Base-by-base conservation (phyloP, 2,797 vertebrate species). In the Setipinna tenuifilis region DNA sequence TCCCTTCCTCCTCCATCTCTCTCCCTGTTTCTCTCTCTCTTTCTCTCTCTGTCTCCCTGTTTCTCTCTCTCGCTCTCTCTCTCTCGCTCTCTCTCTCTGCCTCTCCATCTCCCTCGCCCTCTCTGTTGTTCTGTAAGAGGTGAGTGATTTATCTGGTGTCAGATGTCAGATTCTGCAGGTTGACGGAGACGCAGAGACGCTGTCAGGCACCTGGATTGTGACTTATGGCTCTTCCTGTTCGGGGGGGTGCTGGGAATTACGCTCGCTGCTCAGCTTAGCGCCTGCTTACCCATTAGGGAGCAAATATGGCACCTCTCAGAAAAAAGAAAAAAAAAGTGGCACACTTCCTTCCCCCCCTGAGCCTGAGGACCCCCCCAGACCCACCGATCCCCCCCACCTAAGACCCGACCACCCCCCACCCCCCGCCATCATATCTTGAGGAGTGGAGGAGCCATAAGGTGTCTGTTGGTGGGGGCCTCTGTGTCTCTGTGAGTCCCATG, bases 81-180 rank as follows among this genome's bases (percentile, higher is more conserved):
- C 25, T 14, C 25, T 11, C 65, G 11, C 23, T 68, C 65, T 35
- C 65, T 68, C 25, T 68, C 65, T 71, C 65, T 71, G 23, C 16
- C 28, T 3, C 10, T 17, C 65, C 28, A 25, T 35, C 10, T 68
- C 62, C 25, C 23, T 28, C 11, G 16, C 25, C 14, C 82, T 25
- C 57, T 9, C 11, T 84, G 81, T 91, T 85, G 88, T 91, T 89
- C 25, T 88, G 28, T 83, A 87, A 35, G 88, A 89, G 88, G 87
- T 87, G 21, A 59, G 83, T 88, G 90, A 93, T 93, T 91, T 93
- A 90, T 83, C 86, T 92, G 88, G 90, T 93, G 92, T 93, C 91
- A 92, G 89, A 93, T 94, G 92, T 94, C 92, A 91, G 92, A 93
- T 91, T 86, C 88, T 83, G 90, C 89, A 93, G 93, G 92, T 94